A percentile compares a stretch with the other conserved stretches of the same genome.
Conservation (phyloP, 1,140 invertebrate genomes). For the Babylonia areolata region DNA sequence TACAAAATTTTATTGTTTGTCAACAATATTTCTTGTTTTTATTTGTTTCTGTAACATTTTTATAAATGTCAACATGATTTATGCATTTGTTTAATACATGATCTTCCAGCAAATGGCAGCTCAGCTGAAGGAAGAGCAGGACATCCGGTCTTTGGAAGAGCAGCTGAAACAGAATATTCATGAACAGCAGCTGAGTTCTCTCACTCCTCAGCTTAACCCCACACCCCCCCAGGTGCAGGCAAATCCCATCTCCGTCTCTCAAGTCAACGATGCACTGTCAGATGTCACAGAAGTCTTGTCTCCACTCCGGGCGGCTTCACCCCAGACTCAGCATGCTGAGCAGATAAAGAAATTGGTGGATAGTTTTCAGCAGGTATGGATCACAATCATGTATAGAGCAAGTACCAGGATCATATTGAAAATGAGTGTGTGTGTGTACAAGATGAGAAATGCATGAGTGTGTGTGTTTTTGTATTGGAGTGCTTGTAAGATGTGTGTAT, state of each 20-base stretch:
- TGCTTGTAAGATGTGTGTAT: too few relatives aligned
- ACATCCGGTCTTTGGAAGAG: slow-evolving; percentile 36
- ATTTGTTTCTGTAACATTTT: too few relatives aligned
- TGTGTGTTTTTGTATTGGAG: too few relatives aligned
- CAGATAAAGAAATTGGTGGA: slow-evolving; percentile 50
- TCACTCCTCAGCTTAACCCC: background rate
- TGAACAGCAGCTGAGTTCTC: slow-evolving; percentile 27
- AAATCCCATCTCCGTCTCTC: background rate
- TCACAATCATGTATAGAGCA: too few relatives aligned
- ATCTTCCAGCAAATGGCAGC: slow-evolving; percentile 25
- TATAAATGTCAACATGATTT: too few relatives aligned
- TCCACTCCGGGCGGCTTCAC: slow-evolving; percentile 37
- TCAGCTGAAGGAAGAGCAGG: slow-evolving; percentile 35
- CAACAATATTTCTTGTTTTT: too few relatives aligned
- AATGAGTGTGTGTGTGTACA: too few relatives aligned
- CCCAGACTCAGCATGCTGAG: slow-evolving; percentile 45
- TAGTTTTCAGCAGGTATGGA: slow-evolving; percentile 46
- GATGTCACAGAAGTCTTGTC: slow-evolving; percentile 21
- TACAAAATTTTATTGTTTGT: too few relatives aligned
- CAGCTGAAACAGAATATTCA: slow-evolving; percentile 38
- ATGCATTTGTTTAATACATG: too few relatives aligned
- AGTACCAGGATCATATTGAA: too few relatives aligned
- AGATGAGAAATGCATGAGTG: too few relatives aligned
- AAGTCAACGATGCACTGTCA: slow-evolving; percentile 19
- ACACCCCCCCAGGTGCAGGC: background rate